A percentile compares a stretch with the other conserved stretches of the same genome.
phyloP scores from a whole-genome alignment of 2,797 vertebrate genomes.

The Benthosema pterotum region DNA sequence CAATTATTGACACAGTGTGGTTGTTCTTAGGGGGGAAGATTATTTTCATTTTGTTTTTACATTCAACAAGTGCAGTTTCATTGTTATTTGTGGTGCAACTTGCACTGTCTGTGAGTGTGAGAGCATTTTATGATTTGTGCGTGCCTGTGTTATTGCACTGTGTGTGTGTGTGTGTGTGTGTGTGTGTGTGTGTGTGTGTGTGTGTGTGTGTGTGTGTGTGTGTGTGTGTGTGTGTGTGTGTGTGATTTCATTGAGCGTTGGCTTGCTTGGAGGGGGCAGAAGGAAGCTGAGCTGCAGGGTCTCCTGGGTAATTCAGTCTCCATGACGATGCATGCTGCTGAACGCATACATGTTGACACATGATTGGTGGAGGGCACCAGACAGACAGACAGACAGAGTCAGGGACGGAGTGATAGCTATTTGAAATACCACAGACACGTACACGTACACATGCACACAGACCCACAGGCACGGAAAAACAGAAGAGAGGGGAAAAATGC shows the following conservation, averaged over 20 bases:
- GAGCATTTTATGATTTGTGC: too few species aligned
- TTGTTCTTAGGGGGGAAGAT: too few species aligned
- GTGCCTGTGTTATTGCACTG: too few species aligned
- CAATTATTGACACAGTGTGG: too few species aligned
- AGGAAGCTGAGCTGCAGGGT: constrained; percentile 1
- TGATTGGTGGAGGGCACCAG: constrained; percentile 10
- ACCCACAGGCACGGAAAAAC: constrained; percentile 1
- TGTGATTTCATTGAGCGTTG: too few species aligned
- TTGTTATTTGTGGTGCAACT: too few species aligned
- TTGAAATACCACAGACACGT: neutral
- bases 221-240: too few species aligned
- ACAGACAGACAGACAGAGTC: neutral
- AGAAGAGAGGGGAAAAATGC: too few species aligned
- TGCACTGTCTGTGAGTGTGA: too few species aligned
- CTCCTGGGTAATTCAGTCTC: constrained; percentile 33
- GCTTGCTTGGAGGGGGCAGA: neutral
- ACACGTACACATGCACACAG: constrained; percentile 2
- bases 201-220: too few species aligned
- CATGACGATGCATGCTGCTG: constrained; percentile 11
- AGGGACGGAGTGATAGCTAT: neutral
- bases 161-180: too few species aligned
- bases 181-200: too few species aligned
- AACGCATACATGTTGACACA: neutral
- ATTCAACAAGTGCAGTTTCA: constrained; percentile 1
- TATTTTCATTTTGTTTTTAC: neutral